These are phyloP conservation scores for Pelvicachromis taeniatus DNA, from an alignment of 2,113 vertebrate species.

Conservation along the genomic window DNA sequence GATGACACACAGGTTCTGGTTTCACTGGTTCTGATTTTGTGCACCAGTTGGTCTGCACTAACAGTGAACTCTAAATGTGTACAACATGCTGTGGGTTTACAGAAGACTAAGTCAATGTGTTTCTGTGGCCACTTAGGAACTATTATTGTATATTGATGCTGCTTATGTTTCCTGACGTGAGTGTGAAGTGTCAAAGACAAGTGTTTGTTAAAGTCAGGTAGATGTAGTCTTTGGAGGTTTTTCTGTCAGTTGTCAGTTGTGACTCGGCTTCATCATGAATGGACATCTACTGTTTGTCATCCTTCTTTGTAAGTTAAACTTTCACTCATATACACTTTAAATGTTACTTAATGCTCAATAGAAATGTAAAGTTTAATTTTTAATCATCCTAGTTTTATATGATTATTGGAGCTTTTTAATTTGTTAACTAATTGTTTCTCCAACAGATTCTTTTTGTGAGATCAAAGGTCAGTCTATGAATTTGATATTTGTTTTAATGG, in stretches of 20 bases:
- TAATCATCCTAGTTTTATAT: background rate
- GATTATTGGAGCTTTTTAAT: background rate
- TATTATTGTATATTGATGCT: background rate
- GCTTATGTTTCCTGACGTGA: background rate
- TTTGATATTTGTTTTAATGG: background rate
- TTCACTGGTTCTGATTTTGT: background rate
- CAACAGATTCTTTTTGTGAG: background rate
- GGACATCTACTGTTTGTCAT: background rate
- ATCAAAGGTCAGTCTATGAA: background rate
- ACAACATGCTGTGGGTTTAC: background rate
- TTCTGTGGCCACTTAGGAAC: background rate
- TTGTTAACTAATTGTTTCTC: background rate
- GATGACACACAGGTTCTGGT: no score
- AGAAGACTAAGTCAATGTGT: background rate
- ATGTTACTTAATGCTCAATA: background rate
- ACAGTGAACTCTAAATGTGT: background rate
- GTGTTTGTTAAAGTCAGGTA: background rate
- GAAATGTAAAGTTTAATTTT: background rate
- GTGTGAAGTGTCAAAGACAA: background rate
- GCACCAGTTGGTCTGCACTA: background rate
- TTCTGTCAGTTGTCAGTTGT: background rate
- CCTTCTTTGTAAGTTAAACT: constrained; percentile 1
- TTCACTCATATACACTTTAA: background rate
- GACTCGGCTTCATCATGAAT: background rate
- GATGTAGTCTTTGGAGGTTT: background rate